Base-by-base conservation (phyloP, 2,888 invertebrate genomes). In the Dromius quadrimaculatus region DNA sequence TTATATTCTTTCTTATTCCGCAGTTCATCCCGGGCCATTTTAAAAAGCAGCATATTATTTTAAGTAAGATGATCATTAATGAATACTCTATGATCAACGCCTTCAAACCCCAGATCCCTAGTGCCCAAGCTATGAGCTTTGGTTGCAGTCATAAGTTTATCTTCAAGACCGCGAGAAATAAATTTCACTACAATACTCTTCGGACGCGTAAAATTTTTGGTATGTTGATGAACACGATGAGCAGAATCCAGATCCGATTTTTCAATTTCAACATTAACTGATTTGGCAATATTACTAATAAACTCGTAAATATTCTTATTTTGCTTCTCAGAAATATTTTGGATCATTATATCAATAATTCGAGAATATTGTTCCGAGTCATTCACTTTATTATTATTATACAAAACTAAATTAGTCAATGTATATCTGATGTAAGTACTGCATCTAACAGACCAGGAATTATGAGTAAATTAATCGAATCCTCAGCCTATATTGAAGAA, bases 321-420 rank as follows among this genome's bases (percentile, higher is more conserved):
- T 11, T 41, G n/a, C 41, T 11, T 13, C 15, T 41, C 41, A 4
- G 41, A n/a, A 13, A 41, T 13, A 41, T 13, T 13, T 13, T 41
- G 41, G 41, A 41, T 41, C 15, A 11, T 13, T 4, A 41, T 13
- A 13, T 41, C n/a, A 41, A 6, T 41, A 4, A n/a, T 41, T 4
- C 41, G 41, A 6, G 41, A 41, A 41, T 41, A 41, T 41, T 41
- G 11, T 9, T 41, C 41, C 41, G n/a, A 11, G n/a, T 41, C 41
- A 41, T 13, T 41, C 41, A 41, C 41, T 41, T 41, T 41, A 11
- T 41, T 9, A 41, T 41, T 41, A n/a, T n/a, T n/a, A n/a, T n/a
- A n/a, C n/a, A n/a, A n/a, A n/a, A n/a, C n/a, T n/a, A n/a, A n/a
- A n/a, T n/a, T n/a, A n/a, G n/a, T n/a, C n/a, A n/a, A n/a, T n/a